A percentile compares a stretch with the other conserved stretches of the same genome.
Evolutionary conservation across 2,113 vertebrate species (phyloP).

Genomic region (Salvelinus fontinalis): DNA sequence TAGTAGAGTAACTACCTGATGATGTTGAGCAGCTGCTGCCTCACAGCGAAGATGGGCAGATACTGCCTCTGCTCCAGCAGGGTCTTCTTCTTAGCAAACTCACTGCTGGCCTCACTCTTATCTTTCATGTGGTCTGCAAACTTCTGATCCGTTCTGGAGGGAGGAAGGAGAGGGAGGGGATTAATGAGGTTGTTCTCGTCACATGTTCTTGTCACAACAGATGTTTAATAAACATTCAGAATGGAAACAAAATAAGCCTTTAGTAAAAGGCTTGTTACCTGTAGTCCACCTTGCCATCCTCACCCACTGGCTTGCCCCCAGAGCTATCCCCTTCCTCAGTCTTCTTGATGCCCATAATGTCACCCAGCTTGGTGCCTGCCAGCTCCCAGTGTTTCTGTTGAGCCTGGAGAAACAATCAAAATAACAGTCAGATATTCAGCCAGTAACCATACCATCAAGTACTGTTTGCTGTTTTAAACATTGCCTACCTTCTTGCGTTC

Average conservation of each 20-base stretch:
- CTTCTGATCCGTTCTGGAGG: slow-evolving; percentile 90
- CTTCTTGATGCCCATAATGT: slow-evolving; percentile 98
- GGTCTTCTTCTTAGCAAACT: slow-evolving; percentile 95
- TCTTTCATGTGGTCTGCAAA: slow-evolving; percentile 98
- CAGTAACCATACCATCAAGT: neutral
- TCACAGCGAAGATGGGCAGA: slow-evolving; percentile 94
- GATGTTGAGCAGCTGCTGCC: slow-evolving; percentile 93
- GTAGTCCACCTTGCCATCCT: slow-evolving; percentile 96
- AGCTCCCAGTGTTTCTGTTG: slow-evolving; percentile 99
- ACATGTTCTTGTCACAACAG: too few relatives aligned
- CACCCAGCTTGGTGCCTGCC: slow-evolving; percentile 95
- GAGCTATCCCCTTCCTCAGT: slow-evolving; percentile 77
- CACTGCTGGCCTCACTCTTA: slow-evolving; percentile 91
- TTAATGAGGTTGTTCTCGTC: neutral
- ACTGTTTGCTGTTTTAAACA: neutral
- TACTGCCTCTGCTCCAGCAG: slow-evolving; percentile 96
- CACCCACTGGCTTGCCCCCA: slow-evolving; percentile 76
- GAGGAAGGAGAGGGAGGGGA: neutral
- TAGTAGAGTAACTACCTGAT: slow-evolving; percentile 80
- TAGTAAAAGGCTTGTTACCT: slow-evolving; percentile 70
- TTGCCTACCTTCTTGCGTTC: slow-evolving; percentile 90
- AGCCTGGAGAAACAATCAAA: slow-evolving; percentile 72
- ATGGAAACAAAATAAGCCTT: neutral
- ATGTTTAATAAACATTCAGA: neutral
- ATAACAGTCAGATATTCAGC: neutral